Evolutionary conservation across 2,113 vertebrate species (phyloP).

Genomic region (Podiceps cristatus): DNA sequence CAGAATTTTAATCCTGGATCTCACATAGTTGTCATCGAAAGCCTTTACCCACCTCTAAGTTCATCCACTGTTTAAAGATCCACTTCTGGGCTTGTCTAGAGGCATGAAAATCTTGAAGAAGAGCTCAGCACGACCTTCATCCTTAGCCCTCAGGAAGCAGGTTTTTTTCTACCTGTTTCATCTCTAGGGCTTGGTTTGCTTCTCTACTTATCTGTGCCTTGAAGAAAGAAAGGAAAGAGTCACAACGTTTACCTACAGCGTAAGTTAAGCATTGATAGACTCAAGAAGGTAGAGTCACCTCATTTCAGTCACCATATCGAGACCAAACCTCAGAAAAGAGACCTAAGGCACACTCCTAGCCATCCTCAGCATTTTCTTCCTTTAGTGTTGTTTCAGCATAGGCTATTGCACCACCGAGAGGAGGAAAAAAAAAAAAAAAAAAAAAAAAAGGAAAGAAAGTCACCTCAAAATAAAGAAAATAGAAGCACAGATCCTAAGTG

Average conservation of each 20-base stretch:
- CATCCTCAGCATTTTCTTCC: neutral
- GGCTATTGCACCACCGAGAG: neutral
- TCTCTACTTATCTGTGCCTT: neutral
- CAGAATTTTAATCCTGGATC: neutral
- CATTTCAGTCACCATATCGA: neutral
- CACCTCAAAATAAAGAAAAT: neutral
- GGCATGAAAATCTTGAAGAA: neutral
- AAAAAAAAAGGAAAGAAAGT: too few relatives aligned
- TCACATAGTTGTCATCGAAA: neutral
- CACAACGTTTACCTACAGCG: neutral
- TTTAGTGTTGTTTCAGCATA: neutral
- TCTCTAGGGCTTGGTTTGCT: neutral
- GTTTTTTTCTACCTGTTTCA: neutral
- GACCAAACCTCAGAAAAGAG: neutral
- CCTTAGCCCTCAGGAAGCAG: neutral
- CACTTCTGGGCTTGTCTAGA: neutral
- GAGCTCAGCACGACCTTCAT: neutral
- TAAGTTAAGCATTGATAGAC: neutral
- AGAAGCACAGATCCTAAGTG: neutral
- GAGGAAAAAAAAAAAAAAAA: fast-evolving
- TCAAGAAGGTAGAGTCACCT: neutral
- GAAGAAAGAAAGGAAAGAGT: neutral
- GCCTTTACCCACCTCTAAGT: neutral
- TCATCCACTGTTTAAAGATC: neutral
- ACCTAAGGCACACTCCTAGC: neutral